Evolutionary conservation across 1,140 invertebrate species (phyloP).

Genomic region (Aphis craccivora): DNA sequence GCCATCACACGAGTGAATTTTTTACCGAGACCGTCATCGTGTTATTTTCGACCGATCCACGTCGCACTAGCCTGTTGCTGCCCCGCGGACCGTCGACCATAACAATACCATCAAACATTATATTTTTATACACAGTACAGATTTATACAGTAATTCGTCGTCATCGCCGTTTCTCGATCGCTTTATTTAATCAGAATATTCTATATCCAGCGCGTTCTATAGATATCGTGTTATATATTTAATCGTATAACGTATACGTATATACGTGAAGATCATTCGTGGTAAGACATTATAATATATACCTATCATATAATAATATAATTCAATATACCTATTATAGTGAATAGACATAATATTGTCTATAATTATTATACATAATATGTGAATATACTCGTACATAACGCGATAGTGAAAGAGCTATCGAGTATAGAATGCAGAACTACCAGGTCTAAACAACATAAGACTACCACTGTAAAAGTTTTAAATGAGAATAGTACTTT

Average conservation of each 20-base stretch:
- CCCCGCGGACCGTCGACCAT: background rate
- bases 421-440: too few relatives aligned
- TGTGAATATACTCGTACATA: too few relatives aligned
- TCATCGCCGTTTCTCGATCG: background rate
- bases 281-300: constrained; percentile 3
- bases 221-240: background rate
- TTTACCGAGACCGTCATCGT: background rate
- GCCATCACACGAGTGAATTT: background rate
- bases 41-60: background rate
- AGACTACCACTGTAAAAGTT: too few relatives aligned
- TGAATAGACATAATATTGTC: background rate
- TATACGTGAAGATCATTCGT: background rate
- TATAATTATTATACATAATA: too few relatives aligned
- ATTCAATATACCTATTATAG: background rate
- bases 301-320: background rate
- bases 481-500: too few relatives aligned
- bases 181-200: background rate
- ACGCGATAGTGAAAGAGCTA: too few relatives aligned
- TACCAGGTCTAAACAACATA: too few relatives aligned
- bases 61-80: background rate
- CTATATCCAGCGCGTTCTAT: background rate
- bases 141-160: background rate
- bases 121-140: background rate
- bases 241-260: background rate
- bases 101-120: background rate